Evolutionary conservation across 1,140 invertebrate genomes (phyloP).

Genomic region (Copidosoma floridanum): DNA sequence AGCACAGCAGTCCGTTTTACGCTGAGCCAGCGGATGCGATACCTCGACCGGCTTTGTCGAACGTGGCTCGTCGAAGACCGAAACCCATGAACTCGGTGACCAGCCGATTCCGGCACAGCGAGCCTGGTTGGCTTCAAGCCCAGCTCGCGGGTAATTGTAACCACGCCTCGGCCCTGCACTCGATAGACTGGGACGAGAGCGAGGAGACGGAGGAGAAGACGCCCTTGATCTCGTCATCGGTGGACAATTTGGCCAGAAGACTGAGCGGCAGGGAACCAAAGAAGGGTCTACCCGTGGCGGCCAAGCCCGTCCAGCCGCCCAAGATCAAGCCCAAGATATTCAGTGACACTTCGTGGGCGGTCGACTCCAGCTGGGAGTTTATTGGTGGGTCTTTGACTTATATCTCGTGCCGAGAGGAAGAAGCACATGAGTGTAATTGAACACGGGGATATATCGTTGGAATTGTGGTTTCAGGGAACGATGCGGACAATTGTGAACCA

Average conservation of each 20-base stretch:
- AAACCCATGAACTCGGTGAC: slow-evolving; percentile 42
- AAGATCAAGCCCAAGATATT: slow-evolving; percentile 62
- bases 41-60: slow-evolving; percentile 55
- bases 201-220: slow-evolving; percentile 54
- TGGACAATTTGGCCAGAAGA: slow-evolving; percentile 62
- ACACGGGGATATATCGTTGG: too few relatives aligned
- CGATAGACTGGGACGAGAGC: slow-evolving; percentile 61
- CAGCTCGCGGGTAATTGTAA: slow-evolving; percentile 27
- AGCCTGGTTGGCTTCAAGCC: slow-evolving; percentile 62
- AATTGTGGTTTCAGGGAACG: slow-evolving; percentile 54
- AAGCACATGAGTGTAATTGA: too few relatives aligned
- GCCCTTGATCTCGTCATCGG: slow-evolving; percentile 64
- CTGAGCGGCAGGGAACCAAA: slow-evolving; percentile 54
- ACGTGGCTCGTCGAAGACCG: slow-evolving; percentile 48
- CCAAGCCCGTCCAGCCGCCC: slow-evolving; percentile 72
- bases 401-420: too few relatives aligned
- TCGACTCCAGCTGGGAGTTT: slow-evolving; percentile 86
- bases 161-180: slow-evolving; percentile 52
- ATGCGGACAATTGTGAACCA: slow-evolving; percentile 52
- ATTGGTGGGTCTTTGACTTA: slow-evolving; percentile 60
- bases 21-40: slow-evolving; percentile 89
- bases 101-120: slow-evolving; percentile 62
- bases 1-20: slow-evolving; percentile 84
- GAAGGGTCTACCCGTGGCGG: slow-evolving; percentile 57
- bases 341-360: slow-evolving; percentile 73